Base-by-base conservation (phyloP, 2,888 invertebrate species). In the Ecdyonurus torrentis region DNA sequence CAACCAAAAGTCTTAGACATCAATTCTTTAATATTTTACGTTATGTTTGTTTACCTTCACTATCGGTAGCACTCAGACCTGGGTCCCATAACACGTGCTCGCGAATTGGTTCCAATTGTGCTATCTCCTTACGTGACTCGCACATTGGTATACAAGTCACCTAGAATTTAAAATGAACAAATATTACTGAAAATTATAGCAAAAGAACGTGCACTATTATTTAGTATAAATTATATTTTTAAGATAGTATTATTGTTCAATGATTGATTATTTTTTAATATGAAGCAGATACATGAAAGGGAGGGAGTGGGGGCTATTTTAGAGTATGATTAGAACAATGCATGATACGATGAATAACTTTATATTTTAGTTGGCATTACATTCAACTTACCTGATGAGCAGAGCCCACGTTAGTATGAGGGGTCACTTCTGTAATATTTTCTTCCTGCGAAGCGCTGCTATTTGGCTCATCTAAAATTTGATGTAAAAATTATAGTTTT, bases 11-110 rank as follows among this genome's bases (percentile, higher is more conserved):
- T 37, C 5, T 37, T 5, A 10, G 5, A 37, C 37, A 37, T 37
- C 7, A 37, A 5, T 5, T 37, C 37, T 10, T 37, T 37, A 37
- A 37, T 10, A 37, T 37, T 10, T 15, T 5, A 37, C 37, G 37
- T 37, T 37, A 10, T 55, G n/a, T 55, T 5, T 68, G 68, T 69
- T 70, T 76, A 89, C 91, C 81, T 83, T 91, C 90, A 69, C 82
- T 84, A 65, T 84, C 89, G 66, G 83, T 84, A 70, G 55, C 55
- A 10, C 15, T 5, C 71, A 88, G 86, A 70, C 84, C 84, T 23
- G 94, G 93, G 74, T 92, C 87, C 93, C 93, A 95, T 52, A 94
- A 80, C 58, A 91, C 78, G 72, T 90, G 87, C 70, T 89, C 87
- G 62, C 75, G 73, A 18, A 71, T 71, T 1, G 81, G 79, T 65